Percentiles rank a stretch among this genome's conserved stretches.
Evolutionary conservation across 2,113 vertebrate species (phyloP).

Genomic region (Nesoenas mayeri): DNA sequence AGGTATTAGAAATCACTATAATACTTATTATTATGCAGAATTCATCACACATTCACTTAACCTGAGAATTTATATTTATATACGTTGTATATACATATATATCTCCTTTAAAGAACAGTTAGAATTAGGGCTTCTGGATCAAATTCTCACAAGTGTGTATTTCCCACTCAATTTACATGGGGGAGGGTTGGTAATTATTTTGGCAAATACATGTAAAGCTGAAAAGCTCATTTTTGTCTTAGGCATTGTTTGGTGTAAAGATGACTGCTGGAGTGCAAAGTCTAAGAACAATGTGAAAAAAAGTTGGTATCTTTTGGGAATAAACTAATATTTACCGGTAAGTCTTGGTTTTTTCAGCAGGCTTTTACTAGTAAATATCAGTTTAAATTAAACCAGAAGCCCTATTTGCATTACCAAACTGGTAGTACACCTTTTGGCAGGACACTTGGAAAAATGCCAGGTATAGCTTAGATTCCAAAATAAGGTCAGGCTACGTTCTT

Average conservation of each 20-base stretch:
- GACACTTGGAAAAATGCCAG: conserved; percentile 9
- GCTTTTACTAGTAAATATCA: conserved; percentile 79
- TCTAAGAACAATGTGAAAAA: conserved; percentile 77
- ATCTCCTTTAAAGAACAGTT: conserved; percentile 58
- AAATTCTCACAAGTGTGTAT: conserved; percentile 60
- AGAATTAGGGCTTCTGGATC: conserved; percentile 78
- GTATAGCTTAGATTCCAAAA: conserved; percentile 1
- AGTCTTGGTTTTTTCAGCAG: conserved; percentile 79
- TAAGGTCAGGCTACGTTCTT: background rate
- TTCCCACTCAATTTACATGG: conserved; percentile 68
- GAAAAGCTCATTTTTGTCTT: conserved; percentile 79
- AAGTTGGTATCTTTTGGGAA: conserved; percentile 77
- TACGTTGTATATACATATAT: conserved; percentile 66
- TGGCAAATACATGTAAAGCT: conserved; percentile 77
- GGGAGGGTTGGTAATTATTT: conserved; percentile 72
- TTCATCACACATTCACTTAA: conserved; percentile 70
- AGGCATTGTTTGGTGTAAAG: conserved; percentile 78
- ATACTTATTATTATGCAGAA: conserved; percentile 72
- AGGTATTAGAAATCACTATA: conserved; percentile 87
- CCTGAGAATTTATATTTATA: conserved; percentile 70
- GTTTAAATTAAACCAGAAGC: conserved; percentile 78
- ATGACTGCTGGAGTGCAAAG: conserved; percentile 77
- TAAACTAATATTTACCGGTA: conserved; percentile 80
- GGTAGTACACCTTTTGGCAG: conserved; percentile 8
- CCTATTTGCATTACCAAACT: conserved; percentile 54